Percentiles rank a stretch among this genome's conserved stretches.
phyloP scores from a whole-genome alignment of 2,113 vertebrate genomes.

The Struthidea cinerea region DNA sequence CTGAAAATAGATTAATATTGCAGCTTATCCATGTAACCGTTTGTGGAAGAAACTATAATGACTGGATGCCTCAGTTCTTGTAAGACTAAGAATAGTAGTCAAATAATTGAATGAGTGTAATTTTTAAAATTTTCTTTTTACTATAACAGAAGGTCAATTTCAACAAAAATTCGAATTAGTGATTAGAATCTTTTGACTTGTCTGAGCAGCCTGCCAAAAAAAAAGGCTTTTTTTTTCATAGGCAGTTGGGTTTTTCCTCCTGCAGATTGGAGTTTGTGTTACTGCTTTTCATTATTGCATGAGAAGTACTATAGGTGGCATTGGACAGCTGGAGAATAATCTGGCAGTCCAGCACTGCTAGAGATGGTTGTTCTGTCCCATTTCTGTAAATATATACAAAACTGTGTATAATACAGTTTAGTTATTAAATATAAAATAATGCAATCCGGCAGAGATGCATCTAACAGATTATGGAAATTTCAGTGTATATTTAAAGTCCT shows the following conservation, averaged over 20 bases:
- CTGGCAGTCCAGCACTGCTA: neutral
- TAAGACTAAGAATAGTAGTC: neutral
- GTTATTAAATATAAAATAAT: neutral
- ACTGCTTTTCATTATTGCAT: neutral
- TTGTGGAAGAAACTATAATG: neutral
- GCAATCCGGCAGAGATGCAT: neutral
- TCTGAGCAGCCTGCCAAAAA: neutral
- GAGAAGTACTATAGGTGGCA: neutral
- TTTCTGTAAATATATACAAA: neutral
- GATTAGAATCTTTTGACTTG: neutral
- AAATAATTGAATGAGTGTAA: neutral
- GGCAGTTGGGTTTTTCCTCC: neutral
- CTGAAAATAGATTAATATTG: neutral
- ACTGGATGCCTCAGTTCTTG: neutral
- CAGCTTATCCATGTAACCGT: neutral
- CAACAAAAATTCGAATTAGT: neutral
- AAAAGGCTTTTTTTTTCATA: neutral
- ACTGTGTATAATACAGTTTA: neutral
- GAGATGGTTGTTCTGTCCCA: neutral
- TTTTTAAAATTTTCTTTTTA: neutral
- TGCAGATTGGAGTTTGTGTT: neutral
- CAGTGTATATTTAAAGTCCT: neutral
- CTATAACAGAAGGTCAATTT: neutral
- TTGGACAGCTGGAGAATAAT: neutral
- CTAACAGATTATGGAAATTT: neutral